Percentiles rank a stretch among this genome's conserved stretches.
Evolutionary conservation across 2,113 vertebrate species (phyloP).

Genomic region (Noctilio leporinus): DNA sequence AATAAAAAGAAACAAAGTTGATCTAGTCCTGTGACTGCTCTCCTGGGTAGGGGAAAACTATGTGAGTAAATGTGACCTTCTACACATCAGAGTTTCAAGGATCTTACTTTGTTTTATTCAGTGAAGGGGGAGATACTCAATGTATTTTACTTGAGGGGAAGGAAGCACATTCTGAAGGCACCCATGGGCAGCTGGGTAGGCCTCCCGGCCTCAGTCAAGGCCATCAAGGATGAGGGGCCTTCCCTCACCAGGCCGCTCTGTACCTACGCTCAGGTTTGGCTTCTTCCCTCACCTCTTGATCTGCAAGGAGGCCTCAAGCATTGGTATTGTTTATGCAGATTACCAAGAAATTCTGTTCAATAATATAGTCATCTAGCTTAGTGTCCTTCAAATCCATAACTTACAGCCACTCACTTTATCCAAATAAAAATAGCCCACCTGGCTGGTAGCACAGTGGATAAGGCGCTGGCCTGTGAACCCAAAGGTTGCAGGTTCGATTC

Average conservation of each 20-base stretch:
- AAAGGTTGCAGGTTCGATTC: too few species aligned
- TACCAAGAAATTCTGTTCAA: neutral
- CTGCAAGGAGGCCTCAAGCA: neutral
- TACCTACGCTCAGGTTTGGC: neutral
- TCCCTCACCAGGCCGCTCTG: neutral
- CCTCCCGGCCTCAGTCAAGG: too few species aligned
- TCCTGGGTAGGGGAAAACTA: neutral
- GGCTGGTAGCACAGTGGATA: too few species aligned
- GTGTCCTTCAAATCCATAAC: neutral
- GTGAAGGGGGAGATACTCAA: neutral
- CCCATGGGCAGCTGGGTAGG: neutral
- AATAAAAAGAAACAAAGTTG: neutral
- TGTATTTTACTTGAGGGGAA: too few species aligned
- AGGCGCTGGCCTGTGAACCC: too few species aligned
- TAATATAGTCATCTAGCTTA: neutral
- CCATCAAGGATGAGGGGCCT: rapidly evolving
- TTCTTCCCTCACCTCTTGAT: neutral
- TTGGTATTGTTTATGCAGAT: rapidly evolving
- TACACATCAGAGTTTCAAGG: neutral
- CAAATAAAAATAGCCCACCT: neutral
- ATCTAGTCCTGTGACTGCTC: neutral
- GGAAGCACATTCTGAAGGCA: neutral
- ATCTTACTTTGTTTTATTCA: neutral
- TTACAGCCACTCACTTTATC: neutral
- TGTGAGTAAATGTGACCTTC: too few species aligned